Base-by-base conservation (phyloP, 92 coral and sea anemone species). In the Porites cylindrica region DNA sequence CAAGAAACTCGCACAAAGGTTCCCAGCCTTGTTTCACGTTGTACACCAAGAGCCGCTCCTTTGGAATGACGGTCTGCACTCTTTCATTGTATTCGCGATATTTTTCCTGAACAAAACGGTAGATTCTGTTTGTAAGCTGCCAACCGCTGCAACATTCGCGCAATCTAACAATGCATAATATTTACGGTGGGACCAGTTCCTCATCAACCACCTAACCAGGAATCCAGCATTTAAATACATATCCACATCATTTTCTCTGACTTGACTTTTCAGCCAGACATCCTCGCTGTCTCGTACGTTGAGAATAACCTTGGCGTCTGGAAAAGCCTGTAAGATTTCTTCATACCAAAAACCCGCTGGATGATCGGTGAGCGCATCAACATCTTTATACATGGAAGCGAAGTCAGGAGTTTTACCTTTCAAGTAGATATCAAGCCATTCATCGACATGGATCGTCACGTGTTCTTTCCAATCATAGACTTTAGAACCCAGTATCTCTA, bases 381-480 rank as follows among this genome's bases (percentile, higher is more conserved):
- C n/a, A n/a, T n/a, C n/a, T n/a, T n/a, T n/a, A n/a, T n/a, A n/a
- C n/a, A n/a, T 88, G n/a, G n/a, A n/a, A n/a, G n/a, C n/a, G n/a
- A n/a, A n/a, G n/a, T n/a, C n/a, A 58, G 92, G 92, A 83, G 76
- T 67, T 32, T 66, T 71, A 2, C 63, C 72, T 14, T 21, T 14
- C 17, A 58, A 71, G 65, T 61, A 54, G 1, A 86, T 82, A n/a
- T 62, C 56, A 47, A 11, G 58, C 76, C 74, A 88, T 51, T 88
- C 83, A 20, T 88, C 84, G 60, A 16, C 56, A 19, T 88, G 92
- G 65, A 70, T 74, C 9, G 62, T 51, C 50, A 72, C 77, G 5
- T 88, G 92, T 61, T 88, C 92, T 17, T 6, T 51, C 51, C 50
- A 18, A 65, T 88, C 92, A 70, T 73, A 69, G 8, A 82, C 92